Evolutionary conservation across 2,888 invertebrate genomes (phyloP).

Genomic region (Acronicta psi): DNA sequence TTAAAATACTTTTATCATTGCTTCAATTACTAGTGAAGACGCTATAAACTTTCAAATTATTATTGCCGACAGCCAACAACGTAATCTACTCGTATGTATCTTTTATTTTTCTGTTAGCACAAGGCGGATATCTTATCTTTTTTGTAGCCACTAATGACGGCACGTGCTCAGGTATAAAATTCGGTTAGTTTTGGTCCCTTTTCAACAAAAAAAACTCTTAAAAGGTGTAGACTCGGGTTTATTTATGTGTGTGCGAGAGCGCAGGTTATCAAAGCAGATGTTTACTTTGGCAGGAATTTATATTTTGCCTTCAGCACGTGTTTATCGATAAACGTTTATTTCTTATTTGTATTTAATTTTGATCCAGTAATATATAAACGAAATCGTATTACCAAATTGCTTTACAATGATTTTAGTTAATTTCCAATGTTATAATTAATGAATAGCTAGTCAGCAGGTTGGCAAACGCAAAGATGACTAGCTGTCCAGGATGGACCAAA

Average conservation of each 20-base stretch:
- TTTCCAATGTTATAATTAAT: no score
- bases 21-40: conserved; percentile 1
- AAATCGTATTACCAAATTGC: neutral
- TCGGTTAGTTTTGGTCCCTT: conserved; percentile 60
- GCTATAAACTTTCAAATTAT: conserved; percentile 3
- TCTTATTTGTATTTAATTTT: conserved; percentile 43
- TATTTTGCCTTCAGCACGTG: conserved; percentile 56
- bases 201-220: conserved; percentile 42
- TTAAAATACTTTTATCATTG: neutral
- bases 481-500: no score
- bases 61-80: conserved; percentile 18
- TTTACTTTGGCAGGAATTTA: conserved; percentile 61
- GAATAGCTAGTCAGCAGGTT: no score
- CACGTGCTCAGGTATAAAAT: conserved; percentile 72
- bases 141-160: conserved; percentile 61
- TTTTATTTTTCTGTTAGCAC: conserved; percentile 58
- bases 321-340: conserved; percentile 60
- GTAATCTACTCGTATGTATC: conserved; percentile 36
- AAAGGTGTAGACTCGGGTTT: conserved; percentile 47
- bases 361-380: conserved; percentile 15
- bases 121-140: conserved; percentile 62
- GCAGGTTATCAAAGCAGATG: conserved; percentile 65
- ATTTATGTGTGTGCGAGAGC: conserved; percentile 57
- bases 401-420: neutral
- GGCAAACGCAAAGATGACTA: no score